Evolutionary conservation across 2,797 vertebrate genomes (phyloP).

Genomic region (Sorex maritimensis): DNA sequence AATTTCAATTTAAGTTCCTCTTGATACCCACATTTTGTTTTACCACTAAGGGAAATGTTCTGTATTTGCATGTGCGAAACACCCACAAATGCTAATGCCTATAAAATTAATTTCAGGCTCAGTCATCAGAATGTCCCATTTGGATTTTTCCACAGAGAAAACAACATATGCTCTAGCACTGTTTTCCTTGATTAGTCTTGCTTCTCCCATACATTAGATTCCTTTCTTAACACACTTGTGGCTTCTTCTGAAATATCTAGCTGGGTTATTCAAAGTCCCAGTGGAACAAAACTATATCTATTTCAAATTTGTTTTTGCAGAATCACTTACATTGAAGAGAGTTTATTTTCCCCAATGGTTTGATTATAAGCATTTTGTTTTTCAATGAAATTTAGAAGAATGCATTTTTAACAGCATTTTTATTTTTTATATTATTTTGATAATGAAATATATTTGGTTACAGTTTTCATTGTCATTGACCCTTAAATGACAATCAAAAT

Average conservation of each 20-base stretch:
- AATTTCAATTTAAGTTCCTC: constrained; percentile 29
- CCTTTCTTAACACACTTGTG: constrained; percentile 53
- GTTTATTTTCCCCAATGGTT: constrained; percentile 21
- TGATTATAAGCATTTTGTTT: constrained; percentile 24
- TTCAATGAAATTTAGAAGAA: neutral
- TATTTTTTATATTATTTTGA: constrained; percentile 3
- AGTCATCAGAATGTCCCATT: constrained; percentile 66
- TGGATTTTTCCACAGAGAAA: constrained; percentile 79
- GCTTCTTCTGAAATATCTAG: constrained; percentile 68
- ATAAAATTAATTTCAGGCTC: constrained; percentile 74
- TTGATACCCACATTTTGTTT: constrained; percentile 37
- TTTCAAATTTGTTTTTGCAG: constrained; percentile 65
- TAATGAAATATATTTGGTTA: constrained; percentile 33
- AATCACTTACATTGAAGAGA: neutral
- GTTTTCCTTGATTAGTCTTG: constrained; percentile 67
- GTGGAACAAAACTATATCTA: neutral
- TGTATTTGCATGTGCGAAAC: constrained; percentile 13
- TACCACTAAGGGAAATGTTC: constrained; percentile 52
- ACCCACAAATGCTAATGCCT: constrained; percentile 71
- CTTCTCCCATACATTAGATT: constrained; percentile 26
- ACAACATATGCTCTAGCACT: constrained; percentile 50
- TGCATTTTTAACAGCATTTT: neutral
- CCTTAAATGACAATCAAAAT: constrained; percentile 19
- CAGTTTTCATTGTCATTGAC: constrained; percentile 4
- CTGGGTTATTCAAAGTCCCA: constrained; percentile 62